A percentile compares a stretch with the other conserved stretches of the same genome.
Evolutionary conservation across 1,140 invertebrate species (phyloP).

Genomic region (Drosophila suzukii): DNA sequence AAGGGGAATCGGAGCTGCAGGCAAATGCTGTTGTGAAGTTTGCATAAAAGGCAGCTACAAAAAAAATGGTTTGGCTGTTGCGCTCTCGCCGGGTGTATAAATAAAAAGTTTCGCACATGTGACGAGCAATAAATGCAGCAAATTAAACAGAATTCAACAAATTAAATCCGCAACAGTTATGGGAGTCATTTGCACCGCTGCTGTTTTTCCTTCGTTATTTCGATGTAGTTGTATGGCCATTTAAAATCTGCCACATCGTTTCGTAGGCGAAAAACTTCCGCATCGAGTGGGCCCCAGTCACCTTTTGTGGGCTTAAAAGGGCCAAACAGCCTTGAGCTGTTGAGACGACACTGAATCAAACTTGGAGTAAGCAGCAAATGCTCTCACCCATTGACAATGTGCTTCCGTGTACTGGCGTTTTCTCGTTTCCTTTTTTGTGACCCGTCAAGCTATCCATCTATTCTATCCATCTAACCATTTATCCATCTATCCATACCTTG

Average conservation of each 20-base stretch:
- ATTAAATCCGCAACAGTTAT: conserved; percentile 50
- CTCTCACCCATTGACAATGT: conserved; percentile 60
- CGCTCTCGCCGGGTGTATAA: conserved; percentile 23
- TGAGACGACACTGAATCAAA: conserved; percentile 59
- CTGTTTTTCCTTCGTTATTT: conserved; percentile 10
- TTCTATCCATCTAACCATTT: neutral
- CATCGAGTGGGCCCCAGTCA: conserved; percentile 22
- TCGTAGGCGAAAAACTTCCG: conserved; percentile 50
- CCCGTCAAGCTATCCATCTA: conserved; percentile 35
- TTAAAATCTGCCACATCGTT: conserved; percentile 28
- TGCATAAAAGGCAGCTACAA: conserved; percentile 38
- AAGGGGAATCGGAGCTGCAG: conserved; percentile 6
- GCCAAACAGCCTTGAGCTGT: conserved; percentile 36
- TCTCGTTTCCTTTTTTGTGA: conserved; percentile 5
- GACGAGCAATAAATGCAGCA: conserved; percentile 63
- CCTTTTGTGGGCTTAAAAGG: conserved; percentile 16
- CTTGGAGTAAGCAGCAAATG: conserved; percentile 62
- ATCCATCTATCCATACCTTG: too few species aligned
- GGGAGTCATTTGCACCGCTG: conserved; percentile 22
- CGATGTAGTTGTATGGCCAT: conserved; percentile 12
- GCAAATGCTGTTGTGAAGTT: conserved; percentile 31
- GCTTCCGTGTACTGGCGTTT: conserved; percentile 55
- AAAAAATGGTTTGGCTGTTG: conserved; percentile 29
- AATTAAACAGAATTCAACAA: conserved; percentile 74
- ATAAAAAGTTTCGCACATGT: conserved; percentile 51